Evolutionary conservation across 2,113 vertebrate species (phyloP).

Genomic region (Amphilophus citrinellus): DNA sequence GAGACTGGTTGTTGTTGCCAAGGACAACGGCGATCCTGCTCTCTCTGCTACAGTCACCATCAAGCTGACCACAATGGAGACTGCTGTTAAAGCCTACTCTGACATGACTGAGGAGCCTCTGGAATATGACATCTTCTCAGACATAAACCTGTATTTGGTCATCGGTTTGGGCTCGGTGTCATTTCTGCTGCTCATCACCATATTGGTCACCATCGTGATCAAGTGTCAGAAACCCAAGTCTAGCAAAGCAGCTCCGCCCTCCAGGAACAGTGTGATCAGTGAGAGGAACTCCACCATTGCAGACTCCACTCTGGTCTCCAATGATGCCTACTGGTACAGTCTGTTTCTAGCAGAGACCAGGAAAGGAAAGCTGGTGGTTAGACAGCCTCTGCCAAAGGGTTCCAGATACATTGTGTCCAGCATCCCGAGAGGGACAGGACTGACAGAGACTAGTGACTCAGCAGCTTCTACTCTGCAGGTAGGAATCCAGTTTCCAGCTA

Average conservation of each 20-base stretch:
- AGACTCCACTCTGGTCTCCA: no score
- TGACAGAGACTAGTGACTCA: slow-evolving; percentile 71
- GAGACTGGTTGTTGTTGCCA: slow-evolving; percentile 81
- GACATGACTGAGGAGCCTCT: slow-evolving; percentile 84
- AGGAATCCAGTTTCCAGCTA: not conserved
- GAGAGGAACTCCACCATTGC: no score
- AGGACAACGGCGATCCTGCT: slow-evolving; percentile 83
- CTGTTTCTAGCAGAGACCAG: no score
- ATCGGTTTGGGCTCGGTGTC: slow-evolving; percentile 83
- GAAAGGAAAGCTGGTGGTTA: slow-evolving; percentile 76
- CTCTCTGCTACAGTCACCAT: slow-evolving; percentile 89
- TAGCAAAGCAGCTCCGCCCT: slow-evolving; percentile 65
- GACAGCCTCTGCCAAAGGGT: slow-evolving; percentile 76
- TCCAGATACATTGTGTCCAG: slow-evolving; percentile 80
- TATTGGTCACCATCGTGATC: slow-evolving; percentile 77
- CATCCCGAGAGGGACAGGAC: slow-evolving; percentile 69
- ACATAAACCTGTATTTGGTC: slow-evolving; percentile 71
- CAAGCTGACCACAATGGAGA: slow-evolving; percentile 85
- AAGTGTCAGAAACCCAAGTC: slow-evolving; percentile 77
- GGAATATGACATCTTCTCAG: slow-evolving; percentile 79
- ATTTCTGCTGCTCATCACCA: slow-evolving; percentile 81
- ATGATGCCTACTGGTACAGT: no score
- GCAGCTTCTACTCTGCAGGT: slow-evolving; percentile 76
- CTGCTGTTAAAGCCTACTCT: slow-evolving; percentile 85
- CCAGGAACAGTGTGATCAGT: no score